phyloP scores from a whole-genome alignment of 2,888 invertebrate genomes.

The Stictocephala bisonia region DNA sequence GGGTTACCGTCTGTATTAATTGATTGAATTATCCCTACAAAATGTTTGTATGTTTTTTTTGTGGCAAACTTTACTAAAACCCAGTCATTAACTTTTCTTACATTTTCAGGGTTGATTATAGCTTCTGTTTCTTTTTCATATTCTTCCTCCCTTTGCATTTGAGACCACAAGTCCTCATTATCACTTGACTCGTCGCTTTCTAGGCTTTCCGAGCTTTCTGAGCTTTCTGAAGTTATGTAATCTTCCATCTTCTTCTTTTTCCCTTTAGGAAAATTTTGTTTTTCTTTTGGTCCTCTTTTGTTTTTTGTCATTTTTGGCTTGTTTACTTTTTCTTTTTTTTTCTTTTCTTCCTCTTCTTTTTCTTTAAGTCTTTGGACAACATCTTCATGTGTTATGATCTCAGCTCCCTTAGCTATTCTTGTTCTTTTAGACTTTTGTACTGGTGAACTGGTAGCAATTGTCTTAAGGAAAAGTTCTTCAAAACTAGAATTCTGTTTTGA shows the following conservation, averaged over 20 bases:
- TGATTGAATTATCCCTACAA: slow-evolving; percentile 10
- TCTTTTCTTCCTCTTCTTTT: slow-evolving; percentile 24
- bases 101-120: neutral
- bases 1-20: slow-evolving; percentile 3
- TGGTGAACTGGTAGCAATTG: neutral
- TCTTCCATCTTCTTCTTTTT: neutral
- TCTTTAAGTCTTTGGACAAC: slow-evolving; percentile 43
- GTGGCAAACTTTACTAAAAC: neutral
- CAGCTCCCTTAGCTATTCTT: slow-evolving; percentile 53
- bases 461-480: neutral
- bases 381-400: slow-evolving; percentile 55
- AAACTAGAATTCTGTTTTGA: neutral
- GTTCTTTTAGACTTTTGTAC: slow-evolving; percentile 7
- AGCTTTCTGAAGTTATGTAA: slow-evolving; percentile 23
- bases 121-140: slow-evolving; percentile 17
- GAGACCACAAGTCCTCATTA: neutral
- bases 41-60: slow-evolving; percentile 7
- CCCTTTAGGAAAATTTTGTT: neutral
- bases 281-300: slow-evolving; percentile 9
- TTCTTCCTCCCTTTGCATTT: neutral
- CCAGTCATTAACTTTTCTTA: slow-evolving; percentile 16
- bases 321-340: neutral
- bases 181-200: slow-evolving; percentile 9
- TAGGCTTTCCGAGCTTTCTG: too few relatives aligned
- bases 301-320: slow-evolving; percentile 1